A percentile compares a stretch with the other conserved stretches of the same genome.
phyloP scores from a whole-genome alignment of 2,113 vertebrate species.

The Gavialis gangeticus region DNA sequence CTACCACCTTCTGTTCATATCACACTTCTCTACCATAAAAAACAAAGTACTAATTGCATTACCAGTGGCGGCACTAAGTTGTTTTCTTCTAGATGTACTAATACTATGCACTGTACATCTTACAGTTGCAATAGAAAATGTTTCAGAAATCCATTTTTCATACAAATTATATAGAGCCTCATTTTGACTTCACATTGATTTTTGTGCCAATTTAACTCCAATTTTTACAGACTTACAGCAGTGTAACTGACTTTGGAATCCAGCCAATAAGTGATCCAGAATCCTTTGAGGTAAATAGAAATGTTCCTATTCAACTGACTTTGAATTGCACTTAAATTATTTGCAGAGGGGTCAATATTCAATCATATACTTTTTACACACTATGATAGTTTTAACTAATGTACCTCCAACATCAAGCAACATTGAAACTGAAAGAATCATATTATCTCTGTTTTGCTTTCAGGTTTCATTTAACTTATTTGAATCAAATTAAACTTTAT shows the following conservation, averaged over 20 bases:
- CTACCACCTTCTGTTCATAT: not conserved
- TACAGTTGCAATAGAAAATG: not conserved
- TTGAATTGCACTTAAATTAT: not conserved
- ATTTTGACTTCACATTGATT: not conserved
- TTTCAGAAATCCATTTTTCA: not conserved
- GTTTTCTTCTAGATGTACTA: not conserved
- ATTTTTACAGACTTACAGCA: not conserved
- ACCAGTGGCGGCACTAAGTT: not conserved
- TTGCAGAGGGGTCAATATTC: not conserved
- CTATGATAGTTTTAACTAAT: not conserved
- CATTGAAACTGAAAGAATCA: not conserved
- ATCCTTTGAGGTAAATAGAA: not conserved
- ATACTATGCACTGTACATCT: rapidly evolving
- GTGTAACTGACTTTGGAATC: not conserved
- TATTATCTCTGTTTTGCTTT: not conserved
- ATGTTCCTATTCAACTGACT: not conserved
- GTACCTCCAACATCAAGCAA: not conserved
- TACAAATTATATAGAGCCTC: not conserved
- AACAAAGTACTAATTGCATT: not conserved
- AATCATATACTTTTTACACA: rapidly evolving
- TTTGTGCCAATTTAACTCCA: not conserved
- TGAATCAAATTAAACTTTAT: not conserved
- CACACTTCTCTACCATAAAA: not conserved
- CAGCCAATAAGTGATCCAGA: not conserved
- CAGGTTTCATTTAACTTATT: not conserved